These are phyloP conservation scores for Pararge aegeria DNA, from an alignment of 1,140 invertebrate genomes.

Conservation along the genomic window DNA sequence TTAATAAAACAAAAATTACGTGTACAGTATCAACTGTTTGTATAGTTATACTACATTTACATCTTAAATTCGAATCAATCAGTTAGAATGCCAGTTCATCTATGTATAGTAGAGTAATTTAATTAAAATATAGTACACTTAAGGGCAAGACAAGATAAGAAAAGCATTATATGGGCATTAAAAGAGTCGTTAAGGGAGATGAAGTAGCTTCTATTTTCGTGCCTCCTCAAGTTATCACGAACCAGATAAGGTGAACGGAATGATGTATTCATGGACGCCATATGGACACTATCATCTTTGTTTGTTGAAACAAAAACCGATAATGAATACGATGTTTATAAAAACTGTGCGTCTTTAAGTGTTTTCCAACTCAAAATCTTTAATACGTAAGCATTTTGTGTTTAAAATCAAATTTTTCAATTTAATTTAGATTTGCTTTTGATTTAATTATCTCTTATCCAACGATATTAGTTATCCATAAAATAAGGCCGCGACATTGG, in stretches of 20 bases:
- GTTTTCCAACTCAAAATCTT: slow-evolving; percentile 7
- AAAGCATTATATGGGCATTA: background rate
- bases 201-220: slow-evolving; percentile 12
- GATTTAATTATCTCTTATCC: slow-evolving; percentile 2
- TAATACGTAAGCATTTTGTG: background rate
- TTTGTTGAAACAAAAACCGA: slow-evolving; percentile 11
- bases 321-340: background rate
- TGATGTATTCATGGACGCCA: slow-evolving; percentile 17
- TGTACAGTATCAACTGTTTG: too few species aligned
- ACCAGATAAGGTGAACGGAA: slow-evolving; percentile 18
- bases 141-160: background rate
- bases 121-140: background rate
- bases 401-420: background rate
- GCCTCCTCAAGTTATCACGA: background rate
- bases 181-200: background rate
- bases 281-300: slow-evolving; percentile 16
- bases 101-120: background rate
- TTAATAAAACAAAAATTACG: too few species aligned
- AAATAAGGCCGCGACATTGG: slow-evolving; percentile 36
- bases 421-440: background rate
- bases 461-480: slow-evolving; percentile 28
- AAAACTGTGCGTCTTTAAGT: slow-evolving; percentile 7
- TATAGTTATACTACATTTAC: too few species aligned
- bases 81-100: background rate
- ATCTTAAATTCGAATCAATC: background rate